Evolutionary conservation across 1,140 invertebrate species (phyloP), one percentile per base, ranked within the genome.

Genomic region (Drosophila athabasca): DNA sequence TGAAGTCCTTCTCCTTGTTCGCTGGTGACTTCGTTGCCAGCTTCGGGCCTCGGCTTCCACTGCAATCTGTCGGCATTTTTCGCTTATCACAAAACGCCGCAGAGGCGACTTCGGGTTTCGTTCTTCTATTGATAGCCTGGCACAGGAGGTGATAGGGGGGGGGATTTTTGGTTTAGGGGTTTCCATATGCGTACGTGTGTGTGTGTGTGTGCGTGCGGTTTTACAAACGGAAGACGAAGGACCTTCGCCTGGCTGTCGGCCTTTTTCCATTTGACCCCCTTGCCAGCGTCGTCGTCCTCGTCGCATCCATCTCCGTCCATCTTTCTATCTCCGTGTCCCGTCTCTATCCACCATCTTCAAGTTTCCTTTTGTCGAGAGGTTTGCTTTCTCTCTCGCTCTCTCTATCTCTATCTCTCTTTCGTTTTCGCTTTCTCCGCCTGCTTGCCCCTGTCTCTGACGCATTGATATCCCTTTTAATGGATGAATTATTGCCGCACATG

Each of bases 401-500:
- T 26, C 24, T 19, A 19, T 19, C 17, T 53, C 29, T 39, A 3
- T 31, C 15, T 44, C 6, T 8, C 49, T 43, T 26, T 19, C 35
- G 24, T 64, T 41, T 35, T 24, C 45, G n/a, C 35, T 11, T 6
- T 22, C 41, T 8, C 29, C 19, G 9, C 55, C 41, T 41, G 17
- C 44, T 7, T 57, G 49, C 51, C 44, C 13, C 61, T 58, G 26
- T 45, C 68, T 65, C 73, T 81, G 69, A 79, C 81, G 81, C 83
- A 89, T 89, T 89, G 81, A 90, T 89, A 90, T 90, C 89, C 89
- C 89, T 90, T 90, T 90, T 90, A 90, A 90, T 90, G 89, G 89
- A 90, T 90, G 89, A 90, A 82, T 90, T 90, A 90, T 90, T 90
- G 89, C 89, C 89, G 74, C 85, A 90, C 89, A 90, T 90, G 85